phyloP scores from a whole-genome alignment of 2,888 invertebrate genomes.

The Phalera bucephala region DNA sequence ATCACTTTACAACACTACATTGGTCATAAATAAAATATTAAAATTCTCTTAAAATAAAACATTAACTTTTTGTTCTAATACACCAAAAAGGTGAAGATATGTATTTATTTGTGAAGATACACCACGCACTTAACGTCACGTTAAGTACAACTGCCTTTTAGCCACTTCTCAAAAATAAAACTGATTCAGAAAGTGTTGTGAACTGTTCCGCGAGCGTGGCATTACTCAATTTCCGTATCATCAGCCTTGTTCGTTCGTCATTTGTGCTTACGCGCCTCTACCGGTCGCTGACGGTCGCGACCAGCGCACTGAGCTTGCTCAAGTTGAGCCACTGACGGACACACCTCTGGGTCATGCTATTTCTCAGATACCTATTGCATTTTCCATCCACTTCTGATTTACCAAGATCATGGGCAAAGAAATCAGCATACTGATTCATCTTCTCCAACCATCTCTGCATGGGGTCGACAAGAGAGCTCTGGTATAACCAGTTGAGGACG shows the following conservation, averaged over 20 bases:
- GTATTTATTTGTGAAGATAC: neutral
- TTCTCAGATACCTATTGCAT: conserved; percentile 3
- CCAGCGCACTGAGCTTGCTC: conserved; percentile 51
- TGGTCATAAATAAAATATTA: conserved; percentile 1
- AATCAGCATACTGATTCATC: conserved; percentile 49
- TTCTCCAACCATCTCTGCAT: conserved; percentile 67
- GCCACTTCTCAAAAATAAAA: too few species aligned
- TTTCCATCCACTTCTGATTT: neutral
- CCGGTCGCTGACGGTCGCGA: conserved; percentile 59
- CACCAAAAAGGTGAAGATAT: neutral
- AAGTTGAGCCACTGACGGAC: conserved; percentile 53
- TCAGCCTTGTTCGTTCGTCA: conserved; percentile 22
- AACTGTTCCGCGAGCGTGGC: conserved; percentile 18
- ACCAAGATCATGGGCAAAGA: conserved; percentile 12
- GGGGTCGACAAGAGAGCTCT: conserved; percentile 59
- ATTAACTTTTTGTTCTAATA: neutral
- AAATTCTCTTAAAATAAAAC: too few species aligned
- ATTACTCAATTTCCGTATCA: conserved; percentile 19
- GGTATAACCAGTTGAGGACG: conserved; percentile 60
- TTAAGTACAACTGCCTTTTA: neutral
- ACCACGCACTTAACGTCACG: neutral
- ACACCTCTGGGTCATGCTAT: conserved; percentile 25
- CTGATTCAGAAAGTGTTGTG: too few species aligned
- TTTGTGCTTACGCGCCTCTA: conserved; percentile 22
- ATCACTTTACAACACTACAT: conserved; percentile 28